These are phyloP conservation scores for Orussus abietinus DNA, from an alignment of 1,140 invertebrate species.

Conservation along the genomic window DNA sequence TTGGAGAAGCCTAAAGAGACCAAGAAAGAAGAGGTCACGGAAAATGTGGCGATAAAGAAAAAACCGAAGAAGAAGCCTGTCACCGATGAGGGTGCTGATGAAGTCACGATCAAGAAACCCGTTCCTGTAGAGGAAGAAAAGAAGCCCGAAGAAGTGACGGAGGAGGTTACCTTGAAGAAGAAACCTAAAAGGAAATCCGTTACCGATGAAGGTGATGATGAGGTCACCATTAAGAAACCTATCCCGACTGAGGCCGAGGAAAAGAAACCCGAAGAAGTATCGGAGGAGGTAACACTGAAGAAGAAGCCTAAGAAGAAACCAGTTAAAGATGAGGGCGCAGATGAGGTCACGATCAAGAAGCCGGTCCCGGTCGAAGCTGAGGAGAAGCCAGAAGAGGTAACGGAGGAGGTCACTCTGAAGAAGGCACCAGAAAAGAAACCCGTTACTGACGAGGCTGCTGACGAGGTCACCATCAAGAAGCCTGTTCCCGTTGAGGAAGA, in stretches of 20 bases:
- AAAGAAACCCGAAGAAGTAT: slow-evolving; percentile 31
- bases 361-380: slow-evolving; percentile 18
- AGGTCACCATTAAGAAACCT: slow-evolving; percentile 28
- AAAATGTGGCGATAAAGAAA: slow-evolving; percentile 23
- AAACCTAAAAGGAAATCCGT: slow-evolving; percentile 22
- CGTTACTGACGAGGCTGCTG: slow-evolving; percentile 14
- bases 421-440: slow-evolving; percentile 34
- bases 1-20: slow-evolving; percentile 14
- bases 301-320: slow-evolving; percentile 50
- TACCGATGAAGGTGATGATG: slow-evolving; percentile 21
- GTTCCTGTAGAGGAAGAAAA: slow-evolving; percentile 29
- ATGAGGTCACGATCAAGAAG: slow-evolving; percentile 40
- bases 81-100: slow-evolving; percentile 17
- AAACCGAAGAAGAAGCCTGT: slow-evolving; percentile 17
- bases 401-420: slow-evolving; percentile 32
- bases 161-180: slow-evolving; percentile 24
- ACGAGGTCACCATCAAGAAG: slow-evolving; percentile 26
- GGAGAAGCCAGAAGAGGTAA: slow-evolving; percentile 19
- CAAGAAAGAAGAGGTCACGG: slow-evolving; percentile 33
- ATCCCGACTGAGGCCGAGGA: slow-evolving; percentile 15
- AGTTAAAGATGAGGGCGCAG: slow-evolving; percentile 30
- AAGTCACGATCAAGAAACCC: slow-evolving; percentile 22
- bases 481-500: slow-evolving; percentile 18
- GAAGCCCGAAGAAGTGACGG: slow-evolving; percentile 22
- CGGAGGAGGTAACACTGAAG: slow-evolving; percentile 35